Evolutionary conservation across 1,140 invertebrate genomes (phyloP).

Genomic region (Leptonema lineaticorne): DNA sequence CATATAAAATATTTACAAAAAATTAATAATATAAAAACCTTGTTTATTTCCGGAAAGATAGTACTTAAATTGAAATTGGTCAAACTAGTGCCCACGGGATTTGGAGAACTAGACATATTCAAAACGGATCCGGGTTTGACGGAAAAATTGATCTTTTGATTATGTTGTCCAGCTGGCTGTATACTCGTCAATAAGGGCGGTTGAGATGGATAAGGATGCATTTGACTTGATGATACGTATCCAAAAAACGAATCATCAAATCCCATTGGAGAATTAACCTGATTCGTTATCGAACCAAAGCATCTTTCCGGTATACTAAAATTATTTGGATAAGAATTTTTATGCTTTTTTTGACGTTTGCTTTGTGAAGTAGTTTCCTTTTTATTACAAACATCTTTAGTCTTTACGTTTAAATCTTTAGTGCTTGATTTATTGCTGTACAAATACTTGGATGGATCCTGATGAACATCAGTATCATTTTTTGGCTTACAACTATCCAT

Average conservation of each 20-base stretch:
- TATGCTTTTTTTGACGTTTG: conserved; percentile 35
- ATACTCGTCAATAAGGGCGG: conserved; percentile 5
- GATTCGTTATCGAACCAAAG: conserved; percentile 21
- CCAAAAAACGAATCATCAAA: conserved; percentile 38
- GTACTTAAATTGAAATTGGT: conserved; percentile 70
- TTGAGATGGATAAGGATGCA: conserved; percentile 37
- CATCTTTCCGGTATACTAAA: conserved; percentile 23
- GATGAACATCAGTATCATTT: conserved; percentile 12
- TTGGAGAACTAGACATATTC: conserved; percentile 19
- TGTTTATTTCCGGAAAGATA: conserved; percentile 71
- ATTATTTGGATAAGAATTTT: conserved; percentile 29
- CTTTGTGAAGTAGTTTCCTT: conserved; percentile 5
- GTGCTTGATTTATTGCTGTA: not conserved
- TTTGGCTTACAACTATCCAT: conserved; percentile 32
- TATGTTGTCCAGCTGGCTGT: conserved; percentile 4
- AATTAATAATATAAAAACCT: conserved; percentile 50
- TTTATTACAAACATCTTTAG: conserved; percentile 16
- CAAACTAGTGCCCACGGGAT: conserved; percentile 57
- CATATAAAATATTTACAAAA: not conserved
- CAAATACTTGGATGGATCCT: conserved; percentile 9
- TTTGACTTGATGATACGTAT: conserved; percentile 36
- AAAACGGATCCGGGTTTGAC: conserved; percentile 1
- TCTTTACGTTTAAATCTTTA: conserved; percentile 8
- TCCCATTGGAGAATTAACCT: conserved; percentile 9
- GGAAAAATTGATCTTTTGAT: conserved; percentile 18